phyloP scores from a whole-genome alignment of 2,797 vertebrate species.

The Cyprinodon diabolis region DNA sequence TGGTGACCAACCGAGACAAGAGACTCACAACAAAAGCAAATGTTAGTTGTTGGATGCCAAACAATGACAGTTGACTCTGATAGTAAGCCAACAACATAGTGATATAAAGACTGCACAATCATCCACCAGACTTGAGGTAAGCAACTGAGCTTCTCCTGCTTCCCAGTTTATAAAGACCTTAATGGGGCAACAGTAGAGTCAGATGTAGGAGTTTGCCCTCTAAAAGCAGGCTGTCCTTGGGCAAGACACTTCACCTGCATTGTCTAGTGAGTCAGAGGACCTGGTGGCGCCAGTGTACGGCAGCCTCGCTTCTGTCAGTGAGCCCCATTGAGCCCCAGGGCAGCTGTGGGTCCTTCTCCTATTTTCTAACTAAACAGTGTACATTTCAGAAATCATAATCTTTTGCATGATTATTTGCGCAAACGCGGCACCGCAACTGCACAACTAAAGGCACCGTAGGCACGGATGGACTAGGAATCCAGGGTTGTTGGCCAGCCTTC shows the following conservation, averaged over 20 bases:
- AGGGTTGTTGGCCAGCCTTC: too few species aligned
- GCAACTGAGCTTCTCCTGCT: neutral
- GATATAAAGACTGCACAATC: conserved; percentile 1
- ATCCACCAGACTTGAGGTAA: neutral
- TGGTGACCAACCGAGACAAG: conserved; percentile 32
- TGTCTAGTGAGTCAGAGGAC: too few species aligned
- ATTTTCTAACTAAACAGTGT: neutral
- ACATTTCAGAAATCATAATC: neutral
- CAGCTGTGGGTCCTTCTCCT: neutral
- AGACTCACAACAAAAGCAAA: conserved; percentile 36
- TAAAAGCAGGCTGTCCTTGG: too few species aligned
- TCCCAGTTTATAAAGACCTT: neutral
- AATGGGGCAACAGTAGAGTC: neutral
- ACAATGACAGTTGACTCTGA: conserved; percentile 12
- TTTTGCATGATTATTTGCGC: neutral
- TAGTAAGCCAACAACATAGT: conserved; percentile 16
- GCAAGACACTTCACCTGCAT: too few species aligned
- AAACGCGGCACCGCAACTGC: too few species aligned
- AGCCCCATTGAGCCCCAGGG: too few species aligned
- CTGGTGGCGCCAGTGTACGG: too few species aligned
- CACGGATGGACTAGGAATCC: too few species aligned
- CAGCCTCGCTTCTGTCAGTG: too few species aligned
- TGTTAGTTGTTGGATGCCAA: conserved; percentile 20
- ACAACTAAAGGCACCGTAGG: too few species aligned
- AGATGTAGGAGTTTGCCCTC: too few species aligned